A percentile compares a stretch with the other conserved stretches of the same genome.
Evolutionary conservation across 2,113 vertebrate species (phyloP).

Genomic region (Zosterops borbonicus): DNA sequence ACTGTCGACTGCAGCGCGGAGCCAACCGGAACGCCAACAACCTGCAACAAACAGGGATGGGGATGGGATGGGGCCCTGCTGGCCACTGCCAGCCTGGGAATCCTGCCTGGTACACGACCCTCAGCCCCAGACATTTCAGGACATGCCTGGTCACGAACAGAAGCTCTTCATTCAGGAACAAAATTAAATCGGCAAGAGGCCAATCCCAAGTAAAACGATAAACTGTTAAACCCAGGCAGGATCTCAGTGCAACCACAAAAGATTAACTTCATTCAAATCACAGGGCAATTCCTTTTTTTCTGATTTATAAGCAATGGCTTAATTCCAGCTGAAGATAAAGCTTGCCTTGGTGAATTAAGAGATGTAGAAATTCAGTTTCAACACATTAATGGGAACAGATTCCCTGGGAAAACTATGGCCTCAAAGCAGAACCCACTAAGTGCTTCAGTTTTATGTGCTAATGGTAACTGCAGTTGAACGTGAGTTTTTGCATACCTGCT

Average conservation of each 20-base stretch:
- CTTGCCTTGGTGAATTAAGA: not conserved
- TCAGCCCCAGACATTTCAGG: not conserved
- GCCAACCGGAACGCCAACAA: slow-evolving; percentile 89
- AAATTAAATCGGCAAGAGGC: not conserved
- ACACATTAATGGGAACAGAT: not conserved
- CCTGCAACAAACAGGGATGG: slow-evolving; percentile 73
- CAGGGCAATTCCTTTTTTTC: not conserved
- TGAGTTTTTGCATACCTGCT: not conserved
- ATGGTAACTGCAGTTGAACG: not conserved
- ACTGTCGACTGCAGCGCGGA: slow-evolving; percentile 88
- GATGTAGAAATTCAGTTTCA: not conserved
- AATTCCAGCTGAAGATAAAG: slow-evolving; percentile 19
- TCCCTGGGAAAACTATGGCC: not conserved
- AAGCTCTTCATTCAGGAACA: not conserved
- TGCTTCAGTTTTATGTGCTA: not conserved
- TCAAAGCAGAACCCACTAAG: not conserved
- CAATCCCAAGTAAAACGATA: not conserved
- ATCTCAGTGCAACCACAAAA: not conserved
- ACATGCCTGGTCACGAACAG: not conserved
- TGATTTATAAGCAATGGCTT: not conserved
- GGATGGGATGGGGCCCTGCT: not conserved
- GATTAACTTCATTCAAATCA: slow-evolving; percentile 9
- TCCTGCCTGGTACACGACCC: not conserved
- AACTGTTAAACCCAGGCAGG: not conserved
- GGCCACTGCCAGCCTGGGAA: not conserved